These are phyloP conservation scores for Phataginus tetradactyla DNA, from an alignment of 2,797 vertebrate species.

Conservation along the genomic window DNA sequence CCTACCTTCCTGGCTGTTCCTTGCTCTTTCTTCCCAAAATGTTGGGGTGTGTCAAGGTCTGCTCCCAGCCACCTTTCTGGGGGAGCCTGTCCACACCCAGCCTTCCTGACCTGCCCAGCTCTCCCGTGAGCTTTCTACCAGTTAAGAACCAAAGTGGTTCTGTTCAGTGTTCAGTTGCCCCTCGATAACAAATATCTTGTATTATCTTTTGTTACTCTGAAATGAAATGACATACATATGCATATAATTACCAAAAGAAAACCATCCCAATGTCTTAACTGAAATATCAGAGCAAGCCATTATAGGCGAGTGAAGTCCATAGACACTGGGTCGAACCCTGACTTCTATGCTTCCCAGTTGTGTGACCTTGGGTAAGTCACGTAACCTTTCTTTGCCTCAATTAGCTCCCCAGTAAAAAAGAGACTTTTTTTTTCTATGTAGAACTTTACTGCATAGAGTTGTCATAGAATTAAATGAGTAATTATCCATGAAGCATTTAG, in stretches of 20 bases:
- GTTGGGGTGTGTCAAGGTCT: not conserved
- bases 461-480: not conserved
- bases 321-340: not conserved
- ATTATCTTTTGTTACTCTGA: not conserved
- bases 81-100: no score
- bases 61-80: not conserved
- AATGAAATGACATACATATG: not conserved
- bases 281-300: not conserved
- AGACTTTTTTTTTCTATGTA: not conserved
- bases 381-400: not conserved
- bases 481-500: slow-evolving; percentile 21
- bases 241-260: not conserved
- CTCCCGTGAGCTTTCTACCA: not conserved
- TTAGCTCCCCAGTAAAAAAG: not conserved
- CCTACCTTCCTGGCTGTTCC: not conserved
- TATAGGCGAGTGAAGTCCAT: not conserved
- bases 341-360: not conserved
- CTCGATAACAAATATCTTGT: not conserved
- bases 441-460: not conserved
- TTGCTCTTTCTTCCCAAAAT: not conserved
- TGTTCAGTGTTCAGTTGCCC: not conserved
- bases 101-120: not conserved
- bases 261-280: not conserved
- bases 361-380: not conserved
- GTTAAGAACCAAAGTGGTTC: no score